Evolutionary conservation across 2,113 vertebrate genomes (phyloP).

Genomic region (Corvus moneduloides): DNA sequence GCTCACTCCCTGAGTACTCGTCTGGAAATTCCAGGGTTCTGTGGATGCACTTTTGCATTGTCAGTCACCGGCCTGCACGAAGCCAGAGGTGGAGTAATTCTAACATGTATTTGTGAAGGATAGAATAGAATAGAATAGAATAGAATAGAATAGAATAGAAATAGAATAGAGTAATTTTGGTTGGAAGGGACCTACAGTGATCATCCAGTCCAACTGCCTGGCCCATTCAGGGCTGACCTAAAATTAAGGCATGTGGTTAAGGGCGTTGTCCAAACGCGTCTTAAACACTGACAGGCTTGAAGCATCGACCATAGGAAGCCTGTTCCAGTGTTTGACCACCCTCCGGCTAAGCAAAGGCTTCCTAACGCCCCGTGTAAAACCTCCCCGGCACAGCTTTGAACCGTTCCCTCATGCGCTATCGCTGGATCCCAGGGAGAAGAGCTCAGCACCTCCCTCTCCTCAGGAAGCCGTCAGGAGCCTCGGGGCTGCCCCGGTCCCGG

Average conservation of each 20-base stretch:
- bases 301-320: not conserved
- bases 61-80: not conserved
- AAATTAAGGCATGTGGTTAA: not conserved
- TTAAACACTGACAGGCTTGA: not conserved
- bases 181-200: not conserved
- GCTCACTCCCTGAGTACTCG: not conserved
- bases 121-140: not conserved
- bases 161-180: not conserved
- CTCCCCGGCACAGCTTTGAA: not conserved
- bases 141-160: not conserved
- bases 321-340: not conserved
- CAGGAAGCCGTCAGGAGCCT: not conserved
- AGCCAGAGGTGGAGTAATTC: not conserved
- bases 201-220: not conserved
- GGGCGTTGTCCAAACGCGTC: not conserved
- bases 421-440: not conserved
- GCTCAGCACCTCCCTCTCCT: not conserved
- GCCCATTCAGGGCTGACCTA: not conserved
- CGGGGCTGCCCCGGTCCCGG: fast-evolving
- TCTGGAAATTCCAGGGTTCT: constrained; percentile 11
- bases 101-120: not conserved
- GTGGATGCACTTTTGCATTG: not conserved
- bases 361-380: not conserved
- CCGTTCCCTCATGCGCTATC: fast-evolving
- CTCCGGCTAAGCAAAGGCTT: not conserved